Conservation (phyloP, 2,113 vertebrate genomes). For the Sclerurus mexicanus region DNA sequence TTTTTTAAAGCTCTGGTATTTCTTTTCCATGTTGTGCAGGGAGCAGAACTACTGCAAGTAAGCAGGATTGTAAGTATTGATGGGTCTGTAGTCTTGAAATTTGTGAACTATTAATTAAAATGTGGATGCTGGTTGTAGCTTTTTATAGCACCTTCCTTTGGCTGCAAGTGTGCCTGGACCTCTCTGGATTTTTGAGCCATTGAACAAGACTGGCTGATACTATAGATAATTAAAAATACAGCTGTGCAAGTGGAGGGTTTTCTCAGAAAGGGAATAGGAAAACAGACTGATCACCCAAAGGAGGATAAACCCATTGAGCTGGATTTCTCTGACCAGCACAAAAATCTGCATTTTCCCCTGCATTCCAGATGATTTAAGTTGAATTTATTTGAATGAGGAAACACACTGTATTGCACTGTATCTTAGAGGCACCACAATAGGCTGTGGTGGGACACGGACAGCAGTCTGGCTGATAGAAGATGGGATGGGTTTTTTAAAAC, state of each 20-base stretch:
- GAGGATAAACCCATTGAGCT: not conserved
- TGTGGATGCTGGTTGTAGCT: not conserved
- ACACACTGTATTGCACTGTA: not conserved
- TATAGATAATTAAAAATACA: not conserved
- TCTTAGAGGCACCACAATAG: not conserved
- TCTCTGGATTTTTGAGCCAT: not conserved
- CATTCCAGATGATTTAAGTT: not conserved
- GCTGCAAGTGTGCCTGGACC: not conserved
- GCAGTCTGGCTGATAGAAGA: not conserved
- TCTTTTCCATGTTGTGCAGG: not conserved
- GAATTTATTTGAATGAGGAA: not conserved
- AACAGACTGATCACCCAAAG: not conserved
- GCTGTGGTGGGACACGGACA: not conserved
- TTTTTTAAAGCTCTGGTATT: not conserved
- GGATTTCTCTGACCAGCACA: not conserved
- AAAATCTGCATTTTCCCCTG: not conserved
- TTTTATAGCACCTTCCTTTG: not conserved
- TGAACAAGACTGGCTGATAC: not conserved
- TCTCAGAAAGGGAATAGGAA: not conserved
- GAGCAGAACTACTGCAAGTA: not conserved
- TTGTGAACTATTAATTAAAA: not conserved
- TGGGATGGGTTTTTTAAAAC: not conserved
- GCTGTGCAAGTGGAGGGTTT: not conserved
- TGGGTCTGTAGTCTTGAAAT: not conserved
- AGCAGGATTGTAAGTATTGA: not conserved